Evolutionary conservation across 2,113 vertebrate genomes (phyloP).

Genomic region (Grammomys dolichurus): DNA sequence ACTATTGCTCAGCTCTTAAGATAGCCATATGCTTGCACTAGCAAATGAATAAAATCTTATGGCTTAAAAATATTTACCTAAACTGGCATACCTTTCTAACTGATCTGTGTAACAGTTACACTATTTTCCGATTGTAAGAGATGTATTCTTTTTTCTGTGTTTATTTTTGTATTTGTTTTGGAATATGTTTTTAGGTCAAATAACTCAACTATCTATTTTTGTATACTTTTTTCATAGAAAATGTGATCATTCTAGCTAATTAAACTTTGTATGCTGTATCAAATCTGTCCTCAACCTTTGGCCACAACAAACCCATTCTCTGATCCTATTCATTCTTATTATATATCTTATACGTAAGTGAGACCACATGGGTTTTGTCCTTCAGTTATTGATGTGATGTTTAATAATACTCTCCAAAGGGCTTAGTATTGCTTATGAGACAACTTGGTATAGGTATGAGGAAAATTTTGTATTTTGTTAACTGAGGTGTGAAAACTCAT

Average conservation of each 20-base stretch:
- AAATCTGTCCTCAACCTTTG: not conserved
- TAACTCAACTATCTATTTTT: not conserved
- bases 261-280: not conserved
- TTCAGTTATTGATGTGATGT: too few species aligned
- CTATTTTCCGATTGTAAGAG: not conserved
- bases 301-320: not conserved
- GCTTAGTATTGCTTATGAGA: not conserved
- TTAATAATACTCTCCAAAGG: not conserved
- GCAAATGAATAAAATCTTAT: not conserved
- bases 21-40: not conserved
- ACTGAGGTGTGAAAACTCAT: not conserved
- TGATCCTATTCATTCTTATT: not conserved
- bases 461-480: not conserved
- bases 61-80: not conserved
- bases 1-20: not conserved
- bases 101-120: not conserved
- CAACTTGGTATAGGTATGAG: too few species aligned
- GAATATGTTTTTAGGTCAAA: not conserved
- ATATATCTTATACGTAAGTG: not conserved
- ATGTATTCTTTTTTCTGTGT: not conserved
- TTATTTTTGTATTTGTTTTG: not conserved
- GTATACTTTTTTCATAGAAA: not conserved
- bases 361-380: not conserved
- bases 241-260: not conserved
- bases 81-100: not conserved